Percentiles rank a stretch among this genome's conserved stretches.
Conservation (phyloP, 2,113 vertebrate species). For the Brachypteracias leptosomus region DNA sequence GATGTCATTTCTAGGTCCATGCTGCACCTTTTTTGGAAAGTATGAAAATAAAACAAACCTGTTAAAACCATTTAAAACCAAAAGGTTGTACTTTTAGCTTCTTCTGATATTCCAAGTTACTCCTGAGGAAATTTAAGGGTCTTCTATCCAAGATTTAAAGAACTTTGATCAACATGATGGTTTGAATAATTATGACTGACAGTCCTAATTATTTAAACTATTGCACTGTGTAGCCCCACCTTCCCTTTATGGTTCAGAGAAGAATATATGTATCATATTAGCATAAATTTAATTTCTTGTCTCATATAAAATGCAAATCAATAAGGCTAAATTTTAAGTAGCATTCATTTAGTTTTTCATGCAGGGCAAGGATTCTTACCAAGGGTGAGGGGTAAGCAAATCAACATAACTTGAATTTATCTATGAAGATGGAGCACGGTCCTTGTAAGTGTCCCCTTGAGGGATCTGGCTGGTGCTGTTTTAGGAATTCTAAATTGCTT, state of each 20-base stretch:
- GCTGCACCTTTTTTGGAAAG: neutral
- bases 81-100: neutral
- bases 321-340: constrained; percentile 13
- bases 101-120: neutral
- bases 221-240: neutral
- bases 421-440: neutral
- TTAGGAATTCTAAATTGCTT: neutral
- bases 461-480: neutral
- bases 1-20: neutral
- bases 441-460: neutral
- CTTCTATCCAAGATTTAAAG: neutral
- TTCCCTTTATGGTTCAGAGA: constrained; percentile 5
- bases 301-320: constrained; percentile 56
- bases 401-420: neutral
- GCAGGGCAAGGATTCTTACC: neutral
- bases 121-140: neutral
- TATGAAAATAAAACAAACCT: neutral
- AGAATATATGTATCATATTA: constrained; percentile 26
- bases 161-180: neutral
- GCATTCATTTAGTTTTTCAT: constrained; percentile 20
- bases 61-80: neutral
- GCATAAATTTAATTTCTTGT: constrained; percentile 27
- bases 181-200: neutral
- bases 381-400: constrained; percentile 1
- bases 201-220: constrained; percentile 35